phyloP scores from a whole-genome alignment of 2,797 vertebrate species.

The Allobates femoralis region DNA sequence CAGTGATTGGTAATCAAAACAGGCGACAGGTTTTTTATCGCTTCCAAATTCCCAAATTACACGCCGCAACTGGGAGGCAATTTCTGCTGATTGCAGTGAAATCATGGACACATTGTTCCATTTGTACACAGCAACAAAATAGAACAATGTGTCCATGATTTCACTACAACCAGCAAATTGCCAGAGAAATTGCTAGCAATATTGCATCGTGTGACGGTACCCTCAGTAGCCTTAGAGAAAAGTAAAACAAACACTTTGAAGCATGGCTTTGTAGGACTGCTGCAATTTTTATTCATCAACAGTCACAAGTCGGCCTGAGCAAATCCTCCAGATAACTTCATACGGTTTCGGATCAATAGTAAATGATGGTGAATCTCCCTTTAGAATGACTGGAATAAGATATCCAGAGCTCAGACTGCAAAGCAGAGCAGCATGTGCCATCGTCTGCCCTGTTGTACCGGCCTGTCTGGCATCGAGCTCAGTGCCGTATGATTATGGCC shows the following conservation, averaged over 20 bases:
- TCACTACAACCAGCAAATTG: no score
- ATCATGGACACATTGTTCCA: no score
- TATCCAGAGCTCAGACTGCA: conserved; percentile 20
- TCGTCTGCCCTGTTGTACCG: conserved; percentile 17
- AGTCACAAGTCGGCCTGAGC: conserved; percentile 11
- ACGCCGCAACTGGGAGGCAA: no score
- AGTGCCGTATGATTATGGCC: background rate
- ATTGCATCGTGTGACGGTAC: no score
- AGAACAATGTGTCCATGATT: no score
- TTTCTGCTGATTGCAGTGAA: no score
- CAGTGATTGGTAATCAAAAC: no score
- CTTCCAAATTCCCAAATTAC: no score
- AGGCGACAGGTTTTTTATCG: no score
- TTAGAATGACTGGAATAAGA: conserved; percentile 53
- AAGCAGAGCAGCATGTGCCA: conserved; percentile 36
- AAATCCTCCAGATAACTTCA: conserved; percentile 49
- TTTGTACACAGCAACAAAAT: no score
- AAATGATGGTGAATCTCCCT: conserved; percentile 53
- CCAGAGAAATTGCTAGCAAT: no score
- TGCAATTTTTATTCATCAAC: conserved; percentile 53
- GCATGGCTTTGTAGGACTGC: conserved; percentile 24
- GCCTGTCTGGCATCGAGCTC: background rate
- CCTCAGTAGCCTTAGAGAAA: conserved; percentile 16
- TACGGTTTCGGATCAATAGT: conserved; percentile 54
- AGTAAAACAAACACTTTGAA: conserved; percentile 30